Base-by-base conservation (phyloP, 2,113 vertebrate genomes). In the Thalassoma bifasciatum region DNA sequence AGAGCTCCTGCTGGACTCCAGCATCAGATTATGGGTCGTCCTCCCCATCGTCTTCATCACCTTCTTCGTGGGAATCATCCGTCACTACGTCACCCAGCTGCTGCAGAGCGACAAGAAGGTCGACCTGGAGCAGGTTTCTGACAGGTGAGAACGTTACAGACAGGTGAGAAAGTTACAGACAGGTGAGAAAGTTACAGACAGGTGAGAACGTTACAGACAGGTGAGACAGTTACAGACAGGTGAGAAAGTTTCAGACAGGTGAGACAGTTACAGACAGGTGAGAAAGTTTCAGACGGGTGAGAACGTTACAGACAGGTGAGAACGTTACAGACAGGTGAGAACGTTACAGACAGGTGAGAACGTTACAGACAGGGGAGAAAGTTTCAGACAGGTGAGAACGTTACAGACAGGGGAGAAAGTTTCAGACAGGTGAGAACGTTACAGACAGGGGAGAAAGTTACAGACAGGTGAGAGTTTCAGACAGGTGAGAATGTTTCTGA, bases 11-110 rank as follows among this genome's bases (percentile, higher is more conserved):
- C 68, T 96, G 80, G 95, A 96, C 85, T 93, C 95, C 66, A 94
- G 91, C 69, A 96, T 96, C 37, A 93, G 95, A 2, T 30, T 95
- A 79, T 96, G 95, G 95, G 95, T 96, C 4, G 93, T 96, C 5
- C 81, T 96, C 56, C 94, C 95, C 78, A 95, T 96, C 38, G 94
- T 95, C 34, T 93, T 94, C 64, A 94, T 96, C 85, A 95, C 95
- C 6, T 94, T 95, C 81, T 81, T 94, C 0, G 92, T 94, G 1
- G 95, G 95, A 1, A 86, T 96, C 75, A 83, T 95, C 44, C 93
- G 95, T n/a, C 95, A 95, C 86, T 95, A 95, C 13, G 87, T 95
- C 13, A 94, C 93, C 21, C 92, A 93, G 44, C 88, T 96, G 47
- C 69, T 95, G 19, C 94, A 94, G 75, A 93, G 89, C 5, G 94